Evolutionary conservation across 2,888 invertebrate species (phyloP).

Genomic region (Fragum fragum): DNA sequence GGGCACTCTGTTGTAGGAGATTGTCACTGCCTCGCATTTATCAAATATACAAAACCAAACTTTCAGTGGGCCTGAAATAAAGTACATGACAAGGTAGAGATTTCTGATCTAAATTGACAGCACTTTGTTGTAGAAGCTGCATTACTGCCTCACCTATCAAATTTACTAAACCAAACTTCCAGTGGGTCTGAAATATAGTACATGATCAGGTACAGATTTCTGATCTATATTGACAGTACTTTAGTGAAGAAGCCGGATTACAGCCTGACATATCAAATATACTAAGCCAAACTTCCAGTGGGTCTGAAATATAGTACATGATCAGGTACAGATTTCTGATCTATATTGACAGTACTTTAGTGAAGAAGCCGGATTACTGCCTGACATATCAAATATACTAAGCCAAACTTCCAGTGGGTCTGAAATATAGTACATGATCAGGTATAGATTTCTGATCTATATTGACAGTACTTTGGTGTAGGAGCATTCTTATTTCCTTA

Average conservation of each 20-base stretch:
- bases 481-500: no score
- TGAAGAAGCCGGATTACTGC: constrained; percentile 82
- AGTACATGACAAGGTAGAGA: constrained; percentile 64
- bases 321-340: constrained; percentile 67
- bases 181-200: constrained; percentile 89
- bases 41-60: constrained; percentile 91
- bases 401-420: no score
- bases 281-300: constrained; percentile 94
- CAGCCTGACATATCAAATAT: constrained; percentile 93
- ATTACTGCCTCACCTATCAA: constrained; percentile 93
- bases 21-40: no score
- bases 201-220: constrained; percentile 71
- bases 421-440: constrained; percentile 72
- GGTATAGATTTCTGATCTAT: constrained; percentile 64
- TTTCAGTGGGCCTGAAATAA: constrained; percentile 91
- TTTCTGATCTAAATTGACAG: constrained; percentile 38
- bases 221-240: constrained; percentile 32
- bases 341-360: constrained; percentile 34
- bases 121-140: constrained; percentile 84
- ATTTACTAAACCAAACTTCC: constrained; percentile 93
- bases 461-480: constrained; percentile 82
- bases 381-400: constrained; percentile 81
- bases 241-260: constrained; percentile 87
- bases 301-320: constrained; percentile 87
- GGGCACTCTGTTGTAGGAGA: constrained; percentile 86